phyloP scores from a whole-genome alignment of 2,888 invertebrate species.

The Acleris holmiana region DNA sequence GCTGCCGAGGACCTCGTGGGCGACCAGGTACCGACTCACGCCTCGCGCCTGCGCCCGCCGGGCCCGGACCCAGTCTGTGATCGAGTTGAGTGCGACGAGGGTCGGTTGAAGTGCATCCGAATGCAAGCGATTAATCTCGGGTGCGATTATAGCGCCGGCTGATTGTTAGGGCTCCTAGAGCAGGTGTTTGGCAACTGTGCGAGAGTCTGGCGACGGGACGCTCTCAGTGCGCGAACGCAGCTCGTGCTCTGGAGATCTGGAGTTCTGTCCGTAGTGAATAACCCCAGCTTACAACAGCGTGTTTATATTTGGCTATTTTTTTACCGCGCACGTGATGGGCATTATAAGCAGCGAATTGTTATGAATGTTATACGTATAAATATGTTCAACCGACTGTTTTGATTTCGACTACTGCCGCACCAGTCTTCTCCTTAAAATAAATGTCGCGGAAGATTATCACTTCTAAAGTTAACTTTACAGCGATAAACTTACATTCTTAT shows the following conservation, averaged over 20 bases:
- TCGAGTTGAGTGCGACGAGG: slow-evolving; percentile 20
- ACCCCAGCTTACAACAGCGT: no score
- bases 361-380: no score
- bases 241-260: not conserved
- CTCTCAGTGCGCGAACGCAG: not conserved
- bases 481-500: no score
- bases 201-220: not conserved
- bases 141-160: not conserved
- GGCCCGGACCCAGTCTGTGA: slow-evolving; percentile 11
- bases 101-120: slow-evolving; percentile 19
- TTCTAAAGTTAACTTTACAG: no score
- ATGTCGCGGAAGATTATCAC: no score
- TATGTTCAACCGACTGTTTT: no score
- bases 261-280: not conserved
- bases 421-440: no score
- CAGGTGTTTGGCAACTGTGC: not conserved
- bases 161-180: slow-evolving; percentile 2
- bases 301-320: no score
- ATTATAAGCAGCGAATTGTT: no score
- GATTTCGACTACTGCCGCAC: no score
- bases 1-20: slow-evolving; percentile 80
- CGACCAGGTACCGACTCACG: slow-evolving; percentile 72
- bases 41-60: not conserved
- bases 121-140: slow-evolving; percentile 5
- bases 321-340: no score